phyloP scores from a whole-genome alignment of 1,140 invertebrate genomes.

The Penaeus chinensis region DNA sequence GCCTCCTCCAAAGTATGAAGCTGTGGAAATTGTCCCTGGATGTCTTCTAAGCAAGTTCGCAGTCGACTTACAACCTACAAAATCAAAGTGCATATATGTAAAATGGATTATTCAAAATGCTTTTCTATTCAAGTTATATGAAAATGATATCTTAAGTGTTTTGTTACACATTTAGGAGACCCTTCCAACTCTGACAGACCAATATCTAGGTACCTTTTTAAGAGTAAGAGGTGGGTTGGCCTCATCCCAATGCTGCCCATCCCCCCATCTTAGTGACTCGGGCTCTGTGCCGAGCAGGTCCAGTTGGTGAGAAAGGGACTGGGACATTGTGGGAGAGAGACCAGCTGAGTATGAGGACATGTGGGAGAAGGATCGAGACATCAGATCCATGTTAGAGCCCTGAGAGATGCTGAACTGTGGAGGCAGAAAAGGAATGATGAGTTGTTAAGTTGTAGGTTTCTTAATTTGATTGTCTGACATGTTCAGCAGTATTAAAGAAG shows the following conservation, averaged over 20 bases:
- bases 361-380: slow-evolving; percentile 53
- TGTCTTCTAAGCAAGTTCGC: slow-evolving; percentile 69
- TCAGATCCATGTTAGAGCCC: slow-evolving; percentile 53
- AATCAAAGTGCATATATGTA: too few relatives aligned
- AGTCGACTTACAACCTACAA: slow-evolving; percentile 63
- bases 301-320: slow-evolving; percentile 56
- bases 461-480: too few relatives aligned
- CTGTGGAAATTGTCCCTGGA: slow-evolving; percentile 71
- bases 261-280: slow-evolving; percentile 50
- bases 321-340: slow-evolving; percentile 54
- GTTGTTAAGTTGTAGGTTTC: background rate
- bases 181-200: background rate
- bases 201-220: slow-evolving; percentile 46
- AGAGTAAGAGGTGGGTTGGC: slow-evolving; percentile 44
- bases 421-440: background rate
- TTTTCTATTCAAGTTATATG: too few relatives aligned
- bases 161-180: background rate
- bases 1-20: slow-evolving; percentile 69
- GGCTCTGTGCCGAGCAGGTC: slow-evolving; percentile 50
- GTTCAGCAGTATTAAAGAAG: background rate
- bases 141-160: too few relatives aligned
- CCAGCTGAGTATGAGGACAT: slow-evolving; percentile 50
- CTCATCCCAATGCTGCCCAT: slow-evolving; percentile 50
- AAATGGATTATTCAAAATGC: background rate
- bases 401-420: slow-evolving; percentile 60